Base-by-base conservation (phyloP, 2,113 vertebrate species). In the Trinectes maculatus region DNA sequence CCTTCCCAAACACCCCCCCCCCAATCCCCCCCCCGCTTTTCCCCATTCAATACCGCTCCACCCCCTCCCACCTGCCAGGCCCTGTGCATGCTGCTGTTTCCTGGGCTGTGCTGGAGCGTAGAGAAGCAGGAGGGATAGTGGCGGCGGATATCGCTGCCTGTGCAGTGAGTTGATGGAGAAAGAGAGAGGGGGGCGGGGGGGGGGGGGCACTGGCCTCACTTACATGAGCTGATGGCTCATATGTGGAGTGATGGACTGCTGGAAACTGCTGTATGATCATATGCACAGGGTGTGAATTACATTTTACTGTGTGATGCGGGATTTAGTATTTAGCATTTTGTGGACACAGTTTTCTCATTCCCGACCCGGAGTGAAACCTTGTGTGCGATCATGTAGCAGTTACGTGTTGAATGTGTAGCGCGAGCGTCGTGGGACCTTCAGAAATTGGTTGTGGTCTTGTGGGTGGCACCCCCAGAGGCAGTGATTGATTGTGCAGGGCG, bases 1-100 rank as follows among this genome's bases (percentile, higher is more conserved):
- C 64, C 61, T 89, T 93, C 93, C 93, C 91, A 86, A 92, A 91
- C 74, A 89, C 66, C n/a, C 46, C 56, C 72, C 62, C 74, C 51
- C 46, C n/a, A n/a, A n/a, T n/a, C n/a, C 43, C 74, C 77, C 75
- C 83, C 84, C 86, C 87, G 85, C 86, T 78, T 63, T 80, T 71
- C 62, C 65, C 59, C 80, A 68, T 83, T 83, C 83, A 85, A 72
- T 84, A 75, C 65, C 13, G 6, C 61, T 53, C 64, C 62, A 33
- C 60, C 37, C 49, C 12, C 52, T 69, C 79, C 42, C 47, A 49
- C 79, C 85, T 78, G 86, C 74, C 63, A 21, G 70, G 75, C 54
- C 31, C 87, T 80, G 59, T 91, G 87, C 83, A 68, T 86, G 88
- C 84, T 65, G 87, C 85, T 84, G 86, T 74, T 93, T 90, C 89